Evolutionary conservation across 1,140 invertebrate species (phyloP).

Genomic region (Chlorops oryzae): DNA sequence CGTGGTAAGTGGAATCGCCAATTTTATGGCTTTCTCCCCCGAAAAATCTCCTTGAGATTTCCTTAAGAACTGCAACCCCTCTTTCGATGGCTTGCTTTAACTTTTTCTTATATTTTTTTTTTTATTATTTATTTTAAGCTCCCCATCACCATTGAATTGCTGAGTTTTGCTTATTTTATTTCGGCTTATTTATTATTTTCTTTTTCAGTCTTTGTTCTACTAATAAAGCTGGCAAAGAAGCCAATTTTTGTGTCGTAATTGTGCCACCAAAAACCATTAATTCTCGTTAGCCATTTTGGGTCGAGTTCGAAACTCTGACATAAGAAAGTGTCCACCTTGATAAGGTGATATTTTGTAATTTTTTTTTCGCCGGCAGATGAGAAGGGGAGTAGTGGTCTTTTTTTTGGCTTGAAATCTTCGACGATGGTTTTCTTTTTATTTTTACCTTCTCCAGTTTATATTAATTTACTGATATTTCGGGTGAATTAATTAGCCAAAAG

Average conservation of each 20-base stretch:
- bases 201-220: too few species aligned
- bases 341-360: background rate
- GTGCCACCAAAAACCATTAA: slow-evolving; percentile 47
- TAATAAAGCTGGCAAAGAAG: too few species aligned
- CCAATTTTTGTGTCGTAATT: slow-evolving; percentile 34
- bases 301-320: background rate
- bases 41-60: too few species aligned
- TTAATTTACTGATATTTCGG: slow-evolving; percentile 16
- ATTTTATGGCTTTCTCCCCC: too few species aligned
- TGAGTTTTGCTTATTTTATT: too few species aligned
- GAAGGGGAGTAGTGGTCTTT: background rate
- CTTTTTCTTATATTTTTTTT: too few species aligned
- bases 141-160: too few species aligned
- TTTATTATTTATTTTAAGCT: too few species aligned
- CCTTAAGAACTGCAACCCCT: too few species aligned
- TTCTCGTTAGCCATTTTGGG: slow-evolving; percentile 39
- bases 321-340: background rate
- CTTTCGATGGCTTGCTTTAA: too few species aligned
- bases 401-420: background rate
- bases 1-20: too few species aligned
- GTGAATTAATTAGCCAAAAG: slow-evolving; percentile 47
- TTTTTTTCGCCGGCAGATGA: background rate
- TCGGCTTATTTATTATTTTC: too few species aligned
- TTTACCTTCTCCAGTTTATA: slow-evolving; percentile 12
- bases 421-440: background rate